phyloP scores from a whole-genome alignment of 2,113 vertebrate genomes.

The Anguilla japonica region DNA sequence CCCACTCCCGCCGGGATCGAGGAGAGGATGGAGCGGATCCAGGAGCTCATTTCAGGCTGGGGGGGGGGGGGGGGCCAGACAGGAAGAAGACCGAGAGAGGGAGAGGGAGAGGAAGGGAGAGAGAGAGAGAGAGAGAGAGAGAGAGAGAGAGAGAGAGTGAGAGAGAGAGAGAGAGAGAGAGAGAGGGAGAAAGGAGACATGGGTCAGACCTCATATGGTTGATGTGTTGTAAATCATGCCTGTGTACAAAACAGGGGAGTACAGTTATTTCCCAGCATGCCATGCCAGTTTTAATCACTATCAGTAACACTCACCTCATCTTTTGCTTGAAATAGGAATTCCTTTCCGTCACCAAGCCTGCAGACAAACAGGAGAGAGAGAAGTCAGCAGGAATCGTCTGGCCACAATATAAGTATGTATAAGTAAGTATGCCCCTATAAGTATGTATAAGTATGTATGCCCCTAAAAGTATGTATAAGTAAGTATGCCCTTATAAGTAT shows the following conservation, averaged over 20 bases:
- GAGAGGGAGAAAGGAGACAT: not conserved
- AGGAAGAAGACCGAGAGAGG: not conserved
- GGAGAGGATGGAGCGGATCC: slow-evolving; percentile 78
- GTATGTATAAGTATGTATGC: too few species aligned
- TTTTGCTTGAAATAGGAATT: slow-evolving; percentile 90
- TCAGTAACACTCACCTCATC: slow-evolving; percentile 78
- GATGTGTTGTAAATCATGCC: not conserved
- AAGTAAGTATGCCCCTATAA: too few species aligned
- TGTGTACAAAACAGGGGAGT: not conserved
- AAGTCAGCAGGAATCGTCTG: slow-evolving; percentile 8
- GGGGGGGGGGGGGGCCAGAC: slow-evolving; percentile 19
- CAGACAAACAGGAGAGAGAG: slow-evolving; percentile 41
- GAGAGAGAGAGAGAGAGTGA: not conserved
- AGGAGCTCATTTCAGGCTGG: slow-evolving; percentile 87
- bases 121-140: too few species aligned
- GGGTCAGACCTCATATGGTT: not conserved
- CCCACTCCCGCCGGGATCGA: slow-evolving; percentile 55
- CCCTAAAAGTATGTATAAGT: too few species aligned
- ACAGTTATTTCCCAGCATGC: not conserved
- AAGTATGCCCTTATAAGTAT: too few species aligned
- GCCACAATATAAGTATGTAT: not conserved
- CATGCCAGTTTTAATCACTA: not conserved
- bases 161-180: not conserved
- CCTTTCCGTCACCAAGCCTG: slow-evolving; percentile 82
- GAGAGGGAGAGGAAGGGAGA: not conserved